Conservation (phyloP, 2,797 vertebrate genomes). For the Tokudaia muenninki region DNA sequence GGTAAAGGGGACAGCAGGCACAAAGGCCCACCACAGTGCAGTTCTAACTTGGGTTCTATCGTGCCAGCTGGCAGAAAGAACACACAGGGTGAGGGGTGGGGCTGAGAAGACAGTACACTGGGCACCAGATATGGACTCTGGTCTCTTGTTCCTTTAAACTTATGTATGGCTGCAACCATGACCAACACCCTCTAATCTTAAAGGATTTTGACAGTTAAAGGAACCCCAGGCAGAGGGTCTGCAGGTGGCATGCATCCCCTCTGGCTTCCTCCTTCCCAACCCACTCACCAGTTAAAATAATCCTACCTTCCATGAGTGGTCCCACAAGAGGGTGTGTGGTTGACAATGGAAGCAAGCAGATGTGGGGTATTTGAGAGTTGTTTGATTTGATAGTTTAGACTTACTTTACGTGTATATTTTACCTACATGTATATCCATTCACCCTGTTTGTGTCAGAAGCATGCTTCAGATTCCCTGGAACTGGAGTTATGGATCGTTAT, state of each 20-base stretch:
- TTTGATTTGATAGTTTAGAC: neutral
- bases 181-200: neutral
- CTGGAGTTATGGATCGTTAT: neutral
- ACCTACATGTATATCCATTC: neutral
- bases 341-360: neutral
- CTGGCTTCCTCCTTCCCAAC: neutral
- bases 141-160: neutral
- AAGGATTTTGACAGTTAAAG: neutral
- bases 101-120: too few species aligned
- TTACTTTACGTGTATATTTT: neutral
- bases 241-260: neutral
- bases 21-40: neutral
- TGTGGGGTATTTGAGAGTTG: neutral
- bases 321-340: neutral
- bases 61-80: neutral
- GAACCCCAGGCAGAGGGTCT: neutral
- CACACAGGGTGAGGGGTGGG: neutral
- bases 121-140: neutral
- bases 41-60: neutral
- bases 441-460: neutral
- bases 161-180: neutral
- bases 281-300: neutral
- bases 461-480: neutral
- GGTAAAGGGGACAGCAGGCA: neutral
- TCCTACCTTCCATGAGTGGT: neutral